A percentile compares a stretch with the other conserved stretches of the same genome.
Evolutionary conservation across 1,140 invertebrate species (phyloP).

Genomic region (Hylyphantes graminicola): DNA sequence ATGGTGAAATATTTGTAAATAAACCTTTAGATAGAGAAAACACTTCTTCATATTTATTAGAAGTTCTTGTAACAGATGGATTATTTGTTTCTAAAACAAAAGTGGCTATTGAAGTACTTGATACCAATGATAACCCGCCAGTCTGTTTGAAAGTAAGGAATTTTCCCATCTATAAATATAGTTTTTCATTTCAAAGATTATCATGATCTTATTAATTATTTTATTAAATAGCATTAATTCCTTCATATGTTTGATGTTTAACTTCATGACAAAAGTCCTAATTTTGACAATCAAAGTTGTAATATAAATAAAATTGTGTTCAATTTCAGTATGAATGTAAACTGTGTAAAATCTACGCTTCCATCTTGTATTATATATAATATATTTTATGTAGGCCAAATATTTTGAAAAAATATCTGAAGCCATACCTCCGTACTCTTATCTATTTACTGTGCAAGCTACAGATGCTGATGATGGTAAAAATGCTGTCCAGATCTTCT

Average conservation of each 20-base stretch:
- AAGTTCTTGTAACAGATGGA: conserved; percentile 85
- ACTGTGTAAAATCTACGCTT: background rate
- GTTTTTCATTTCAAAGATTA: background rate
- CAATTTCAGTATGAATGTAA: too few relatives aligned
- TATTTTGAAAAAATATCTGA: conserved; percentile 72
- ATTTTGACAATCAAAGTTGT: conserved; percentile 1
- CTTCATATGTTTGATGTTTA: background rate
- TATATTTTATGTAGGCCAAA: conserved; percentile 67
- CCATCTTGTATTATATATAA: background rate
- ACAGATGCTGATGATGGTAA: conserved; percentile 73
- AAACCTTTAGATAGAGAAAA: conserved; percentile 67
- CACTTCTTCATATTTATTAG: conserved; percentile 75
- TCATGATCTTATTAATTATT: background rate
- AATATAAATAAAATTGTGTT: background rate
- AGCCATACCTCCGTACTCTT: conserved; percentile 65
- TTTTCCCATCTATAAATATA: conserved; percentile 14
- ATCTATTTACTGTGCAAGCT: conserved; percentile 68
- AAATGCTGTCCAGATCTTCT: conserved; percentile 81
- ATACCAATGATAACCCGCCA: conserved; percentile 89
- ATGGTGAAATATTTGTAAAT: conserved; percentile 68
- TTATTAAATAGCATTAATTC: background rate
- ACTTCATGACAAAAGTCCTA: background rate
- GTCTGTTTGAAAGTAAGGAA: conserved; percentile 52
- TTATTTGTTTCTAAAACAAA: conserved; percentile 80
- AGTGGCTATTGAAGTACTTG: conserved; percentile 80